Base-by-base conservation (phyloP, 2,797 vertebrate species). In the Natrix natrix region DNA sequence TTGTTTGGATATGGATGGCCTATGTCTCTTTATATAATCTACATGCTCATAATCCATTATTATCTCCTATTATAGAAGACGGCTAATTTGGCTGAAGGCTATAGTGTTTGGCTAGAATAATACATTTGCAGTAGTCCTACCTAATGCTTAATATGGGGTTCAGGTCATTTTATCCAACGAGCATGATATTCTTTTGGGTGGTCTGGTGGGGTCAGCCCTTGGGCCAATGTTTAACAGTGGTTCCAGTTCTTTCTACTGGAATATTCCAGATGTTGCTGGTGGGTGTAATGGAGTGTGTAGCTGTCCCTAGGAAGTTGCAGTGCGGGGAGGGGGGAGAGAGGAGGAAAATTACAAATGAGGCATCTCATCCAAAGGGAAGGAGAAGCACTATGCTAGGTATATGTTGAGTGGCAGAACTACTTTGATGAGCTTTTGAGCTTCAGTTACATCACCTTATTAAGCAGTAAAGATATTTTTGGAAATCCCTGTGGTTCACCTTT, bases 1-100 rank as follows among this genome's bases (percentile, higher is more conserved):
- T 91, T 63, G 60, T 94, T 93, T 93, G 56, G 63, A 91, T 83
- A 59, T 91, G 92, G 56, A 88, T 78, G 43, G 8, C 8, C 22
- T 22, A 37, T 57, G 60, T 78, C 43, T 88, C 37, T 32, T 57
- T 60, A 52, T 88, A 5, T 24, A 86, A 59, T 88, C 63, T 59
- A 2, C 0, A 26, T 8, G 54, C 22, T 69, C 17, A 5, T 37
- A 74, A 74, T 55, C 17, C 24, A 20, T 16, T 14, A 22, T 57
- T 14, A 22, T 57, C 2, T 13, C 12, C 26, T 87, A 43, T 66
- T 69, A 48, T 17, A 69, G 55, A 14, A 59, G 17, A 20, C 52
- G 54, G 17, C 48, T 87, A 16, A 28, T 24, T 43, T 74, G 22
- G 37, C 43, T n/a, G 55, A 60, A 78, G 48, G 55, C 8, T 60